phyloP scores from a whole-genome alignment of 2,113 vertebrate species.

The Macrotus californicus region DNA sequence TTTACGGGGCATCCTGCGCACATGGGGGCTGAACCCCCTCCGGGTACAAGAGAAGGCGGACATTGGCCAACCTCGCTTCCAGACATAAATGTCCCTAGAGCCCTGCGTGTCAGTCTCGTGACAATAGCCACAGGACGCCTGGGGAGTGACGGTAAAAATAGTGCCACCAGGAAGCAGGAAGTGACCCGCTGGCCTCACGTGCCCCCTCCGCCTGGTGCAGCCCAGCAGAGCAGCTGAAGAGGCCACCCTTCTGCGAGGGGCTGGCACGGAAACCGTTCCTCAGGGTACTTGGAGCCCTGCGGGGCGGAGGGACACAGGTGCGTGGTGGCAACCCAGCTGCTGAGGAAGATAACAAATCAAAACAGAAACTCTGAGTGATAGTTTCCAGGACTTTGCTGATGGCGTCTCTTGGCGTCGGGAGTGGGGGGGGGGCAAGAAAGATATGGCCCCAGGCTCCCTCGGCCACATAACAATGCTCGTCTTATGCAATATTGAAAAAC shows the following conservation, averaged over 20 bases:
- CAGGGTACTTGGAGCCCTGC: background rate
- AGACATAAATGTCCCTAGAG: background rate
- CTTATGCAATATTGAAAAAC: fast-evolving
- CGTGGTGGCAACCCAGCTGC: background rate
- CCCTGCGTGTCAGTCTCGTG: background rate
- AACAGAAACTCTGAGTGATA: fast-evolving
- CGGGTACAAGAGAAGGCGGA: fast-evolving
- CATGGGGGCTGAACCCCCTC: background rate
- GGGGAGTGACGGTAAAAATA: background rate
- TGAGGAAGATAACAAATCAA: fast-evolving
- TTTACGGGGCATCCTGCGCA: fast-evolving
- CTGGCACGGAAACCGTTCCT: background rate
- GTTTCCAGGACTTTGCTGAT: background rate
- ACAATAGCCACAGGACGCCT: background rate
- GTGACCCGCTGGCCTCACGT: background rate
- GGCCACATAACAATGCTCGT: fast-evolving
- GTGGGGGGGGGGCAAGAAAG: background rate
- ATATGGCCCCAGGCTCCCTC: background rate
- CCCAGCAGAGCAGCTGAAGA: background rate
- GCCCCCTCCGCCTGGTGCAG: background rate
- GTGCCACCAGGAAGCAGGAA: background rate
- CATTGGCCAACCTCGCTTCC: fast-evolving
- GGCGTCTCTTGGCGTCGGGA: too few species aligned
- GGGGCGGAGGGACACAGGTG: too few species aligned
- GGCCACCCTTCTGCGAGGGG: background rate